Conservation (phyloP, 2,888 invertebrate genomes). For the Campoplex capitator region DNA sequence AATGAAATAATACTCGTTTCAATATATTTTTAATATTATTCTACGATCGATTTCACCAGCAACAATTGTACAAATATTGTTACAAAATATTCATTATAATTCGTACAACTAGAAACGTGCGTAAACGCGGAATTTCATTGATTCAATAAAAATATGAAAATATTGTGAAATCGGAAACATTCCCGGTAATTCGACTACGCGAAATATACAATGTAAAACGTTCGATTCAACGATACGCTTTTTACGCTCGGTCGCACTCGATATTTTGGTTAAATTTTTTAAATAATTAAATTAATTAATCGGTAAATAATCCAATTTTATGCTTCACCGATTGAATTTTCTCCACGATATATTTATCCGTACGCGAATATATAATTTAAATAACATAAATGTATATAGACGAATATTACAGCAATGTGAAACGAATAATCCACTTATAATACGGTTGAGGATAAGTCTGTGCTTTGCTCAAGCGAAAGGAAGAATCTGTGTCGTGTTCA, state of each 20-base stretch:
- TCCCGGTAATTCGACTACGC: not conserved
- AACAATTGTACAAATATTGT: not conserved
- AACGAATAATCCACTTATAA: not conserved
- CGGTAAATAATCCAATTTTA: not conserved
- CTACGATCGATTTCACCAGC: not conserved
- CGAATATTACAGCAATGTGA: not conserved
- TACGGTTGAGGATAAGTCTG: not conserved
- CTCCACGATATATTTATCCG: not conserved
- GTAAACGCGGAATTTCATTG: no score
- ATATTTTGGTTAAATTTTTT: not conserved
- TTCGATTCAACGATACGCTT: not conserved
- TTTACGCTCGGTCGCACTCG: not conserved
- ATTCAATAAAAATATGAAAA: not conserved
- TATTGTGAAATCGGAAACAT: not conserved
- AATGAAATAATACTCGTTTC: constrained; percentile 22
- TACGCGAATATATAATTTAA: not conserved
- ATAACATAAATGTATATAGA: not conserved
- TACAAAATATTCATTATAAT: not conserved
- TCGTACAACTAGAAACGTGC: not conserved
- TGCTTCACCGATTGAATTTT: not conserved
- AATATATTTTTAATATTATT: not conserved
- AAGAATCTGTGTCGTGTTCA: not conserved
- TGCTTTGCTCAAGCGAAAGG: constrained; percentile 8
- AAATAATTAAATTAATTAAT: not conserved
- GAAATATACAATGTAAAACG: not conserved